Conservation (phyloP, 2,888 invertebrate genomes). For the Papilio elwesi region DNA sequence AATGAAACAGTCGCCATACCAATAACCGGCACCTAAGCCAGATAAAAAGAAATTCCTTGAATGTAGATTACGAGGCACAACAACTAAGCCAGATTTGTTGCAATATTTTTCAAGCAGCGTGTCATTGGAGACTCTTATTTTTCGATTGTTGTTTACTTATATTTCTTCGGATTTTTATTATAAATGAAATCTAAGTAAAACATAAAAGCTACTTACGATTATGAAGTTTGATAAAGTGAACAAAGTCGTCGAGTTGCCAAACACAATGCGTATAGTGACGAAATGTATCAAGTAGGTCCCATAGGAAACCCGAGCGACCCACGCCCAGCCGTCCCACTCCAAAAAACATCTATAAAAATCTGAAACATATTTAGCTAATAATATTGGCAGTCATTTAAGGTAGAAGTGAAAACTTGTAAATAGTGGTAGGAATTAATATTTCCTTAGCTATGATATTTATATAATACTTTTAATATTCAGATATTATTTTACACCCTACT, state of each 20-base stretch:
- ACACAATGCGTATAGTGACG: conserved; percentile 31
- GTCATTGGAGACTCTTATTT: too few relatives aligned
- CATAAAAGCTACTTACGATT: conserved; percentile 19
- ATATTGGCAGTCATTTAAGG: neutral
- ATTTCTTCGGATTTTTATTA: too few relatives aligned
- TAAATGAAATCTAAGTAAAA: too few relatives aligned
- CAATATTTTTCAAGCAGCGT: too few relatives aligned
- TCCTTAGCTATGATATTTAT: too few relatives aligned
- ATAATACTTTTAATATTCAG: too few relatives aligned
- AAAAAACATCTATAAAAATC: conserved; percentile 61
- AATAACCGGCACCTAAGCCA: neutral
- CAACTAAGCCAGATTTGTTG: too few relatives aligned
- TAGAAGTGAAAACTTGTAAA: too few relatives aligned
- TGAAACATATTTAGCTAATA: conserved; percentile 45
- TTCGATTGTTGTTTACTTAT: too few relatives aligned
- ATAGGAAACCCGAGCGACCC: conserved; percentile 70
- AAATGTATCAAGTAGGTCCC: conserved; percentile 68
- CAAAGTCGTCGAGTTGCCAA: conserved; percentile 1
- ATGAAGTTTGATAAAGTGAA: neutral
- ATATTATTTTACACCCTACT: too few relatives aligned
- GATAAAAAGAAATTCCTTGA: neutral
- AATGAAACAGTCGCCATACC: neutral
- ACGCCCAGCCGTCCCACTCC: conserved; percentile 75
- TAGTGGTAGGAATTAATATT: too few relatives aligned
- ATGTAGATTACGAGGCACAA: too few relatives aligned